A percentile compares a stretch with the other conserved stretches of the same genome.
These are phyloP conservation scores for Campoplex nolae DNA, from an alignment of 2,888 invertebrate genomes.

Conservation along the genomic window DNA sequence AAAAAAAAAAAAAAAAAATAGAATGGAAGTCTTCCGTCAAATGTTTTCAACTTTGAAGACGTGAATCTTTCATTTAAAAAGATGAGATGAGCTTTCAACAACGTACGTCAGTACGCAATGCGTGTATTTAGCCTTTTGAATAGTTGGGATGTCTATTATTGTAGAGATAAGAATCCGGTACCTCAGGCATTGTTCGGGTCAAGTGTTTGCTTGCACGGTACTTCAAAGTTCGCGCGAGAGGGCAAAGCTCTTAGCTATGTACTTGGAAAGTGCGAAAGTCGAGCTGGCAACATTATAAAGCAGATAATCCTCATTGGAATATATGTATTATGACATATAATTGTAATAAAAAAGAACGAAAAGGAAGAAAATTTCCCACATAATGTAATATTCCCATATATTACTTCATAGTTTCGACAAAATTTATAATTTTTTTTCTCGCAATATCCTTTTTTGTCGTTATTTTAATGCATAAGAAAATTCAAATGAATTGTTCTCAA, in stretches of 20 bases:
- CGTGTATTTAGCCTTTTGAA: neutral
- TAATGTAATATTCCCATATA: neutral
- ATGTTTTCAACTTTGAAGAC: neutral
- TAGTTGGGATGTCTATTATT: neutral
- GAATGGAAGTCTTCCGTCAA: neutral
- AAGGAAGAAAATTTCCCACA: neutral
- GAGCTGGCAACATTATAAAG: slow-evolving; percentile 21
- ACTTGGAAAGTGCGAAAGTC: slow-evolving; percentile 33
- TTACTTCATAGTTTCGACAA: neutral
- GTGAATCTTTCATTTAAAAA: neutral
- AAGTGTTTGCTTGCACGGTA: slow-evolving; percentile 48
- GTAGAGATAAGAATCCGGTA: slow-evolving; percentile 18
- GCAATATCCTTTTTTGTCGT: neutral
- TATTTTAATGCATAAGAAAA: neutral
- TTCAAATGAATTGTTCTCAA: neutral
- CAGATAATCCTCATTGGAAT: slow-evolving; percentile 37
- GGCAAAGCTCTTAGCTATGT: slow-evolving; percentile 24
- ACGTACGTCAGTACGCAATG: slow-evolving; percentile 7
- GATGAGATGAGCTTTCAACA: neutral
- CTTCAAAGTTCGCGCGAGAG: slow-evolving; percentile 55
- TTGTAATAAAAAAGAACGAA: neutral
- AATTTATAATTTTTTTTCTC: neutral
- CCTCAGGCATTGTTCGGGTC: slow-evolving; percentile 51
- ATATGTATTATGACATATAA: neutral
- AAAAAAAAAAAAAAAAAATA: neutral